Evolutionary conservation across 2,888 invertebrate species (phyloP), one percentile per base, ranked within the genome.

Genomic region (Trisateles emortualis): DNA sequence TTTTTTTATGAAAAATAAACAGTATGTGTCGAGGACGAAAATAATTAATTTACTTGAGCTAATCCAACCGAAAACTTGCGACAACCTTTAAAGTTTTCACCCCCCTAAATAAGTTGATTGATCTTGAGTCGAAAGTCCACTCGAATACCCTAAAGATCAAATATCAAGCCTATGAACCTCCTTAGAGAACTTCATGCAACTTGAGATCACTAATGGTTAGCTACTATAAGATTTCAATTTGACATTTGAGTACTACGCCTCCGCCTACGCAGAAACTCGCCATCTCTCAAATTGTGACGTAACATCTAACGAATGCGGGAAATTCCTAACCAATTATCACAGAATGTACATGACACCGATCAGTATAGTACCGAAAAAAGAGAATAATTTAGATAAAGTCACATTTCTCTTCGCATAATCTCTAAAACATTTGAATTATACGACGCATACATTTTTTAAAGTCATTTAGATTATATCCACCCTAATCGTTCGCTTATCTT

Each of bases 401-500:
- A 39, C n/a, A 35, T 48, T 48, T 2, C 2, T 36, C 14, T 29
- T 29, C 8, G 19, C 11, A 17, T 29, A 42, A 42, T 13, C 43
- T 19, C 11, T 1, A 11, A 26, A 26, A 17, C 11, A 48, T 41
- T 13, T 10, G 13, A 35, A 41, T 39, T 26, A 38, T 13, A 53
- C 16, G 26, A 6, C 16, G 39, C 39, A 30, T 17, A 40, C 29
- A 39, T 51, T 51, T 35, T 40, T 38, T 48, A 17, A 40, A 40
- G 8, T n/a, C 24, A 39, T 44, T 36, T 3, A 45, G 59, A 59
- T 53, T 43, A 4, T 6, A 56, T 60, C 52, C 44, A 44, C 63
- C 60, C 62, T 42, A 40, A 38, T 47, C 16, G 36, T 32, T 35
- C 17, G 22, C 36, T 53, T 57, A 53, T 52, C 51, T 44, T 14